Evolutionary conservation across 2,888 invertebrate species (phyloP), one percentile per base, ranked within the genome.

Genomic region (Hedya salicella): DNA sequence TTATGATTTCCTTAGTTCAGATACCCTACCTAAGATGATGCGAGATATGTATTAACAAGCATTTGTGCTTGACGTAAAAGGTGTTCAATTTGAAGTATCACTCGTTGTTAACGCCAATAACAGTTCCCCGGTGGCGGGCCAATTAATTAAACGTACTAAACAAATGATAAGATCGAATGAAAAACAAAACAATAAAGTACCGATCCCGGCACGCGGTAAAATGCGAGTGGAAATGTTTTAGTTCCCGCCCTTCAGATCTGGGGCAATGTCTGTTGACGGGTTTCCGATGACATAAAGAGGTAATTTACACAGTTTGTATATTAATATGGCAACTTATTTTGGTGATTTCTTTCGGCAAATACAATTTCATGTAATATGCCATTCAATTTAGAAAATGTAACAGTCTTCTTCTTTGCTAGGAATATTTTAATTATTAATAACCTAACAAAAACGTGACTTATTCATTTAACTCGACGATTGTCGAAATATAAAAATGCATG

Each of bases 181-280:
- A 48, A 62, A 62, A 54, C 54, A 62, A 62, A 48, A 39, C 46
- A 21, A 54, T 54, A 57, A 64, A 50, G 30, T 48, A 39, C 30
- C 36, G 56, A 42, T 16, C 16, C 16, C 2, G 30, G 16, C 56
- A 44, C 42, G 44, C 16, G 49, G 14, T 36, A 57, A 13, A 44
- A 57, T 21, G 44, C 50, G 21, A 50, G 50, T 64, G 64, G 57
- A 64, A 64, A 59, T 17, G 50, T 59, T 59, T 21, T 32, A 25
- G 36, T 32, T 53, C 19, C 50, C 17, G 50, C 42, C n/a, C 25
- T 49, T 36, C 64, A 36, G 57, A 52, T 59, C 50, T 59, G 32
- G 57, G 57, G 64, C 64, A 50, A 49, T 42, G 50, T 25, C 62
- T 59, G 36, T 57, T 44, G 57, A 46, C 53, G 57, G 57, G 32